Base-by-base conservation (phyloP, 1,140 invertebrate genomes). In the Hylyphantes graminicola region DNA sequence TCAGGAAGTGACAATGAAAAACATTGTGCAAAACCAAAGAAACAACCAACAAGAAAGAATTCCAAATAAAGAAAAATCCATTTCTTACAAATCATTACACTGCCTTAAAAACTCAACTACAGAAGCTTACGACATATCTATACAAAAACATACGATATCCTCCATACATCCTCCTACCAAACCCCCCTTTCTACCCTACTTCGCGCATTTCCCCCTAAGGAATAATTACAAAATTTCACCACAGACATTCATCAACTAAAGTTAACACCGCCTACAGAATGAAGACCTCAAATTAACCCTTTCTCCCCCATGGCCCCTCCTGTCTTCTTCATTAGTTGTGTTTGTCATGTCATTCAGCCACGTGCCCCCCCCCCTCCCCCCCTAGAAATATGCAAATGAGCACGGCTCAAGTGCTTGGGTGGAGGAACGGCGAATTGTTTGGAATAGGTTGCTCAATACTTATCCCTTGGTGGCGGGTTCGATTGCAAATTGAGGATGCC, bases 341-440 rank as follows among this genome's bases (percentile, higher is more conserved):
- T 81, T 81, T 81, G 57, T 55, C 54, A 48, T 81, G 57, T 51
- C 51, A 13, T 81, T 73, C 65, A 54, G 15, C 51, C 65, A 15
- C 50, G 59, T 35, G 15, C n/a, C 57, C 35, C 13, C n/a, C 15
- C 59, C 35, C 74, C 55, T n/a, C 74, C 55, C 57, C 35, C 74
- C 35, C 11, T 48, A 50, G 55, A 73, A 73, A 81, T 68, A 81
- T 81, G 79, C 67, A 81, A 73, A 81, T 81, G 68, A 81, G 68
- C n/a, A 21, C 10, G 7, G 35, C 21, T 72, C 21, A 65, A 81
- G 79, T 68, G 55, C 19, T 19, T 53, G 17, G 57, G 12, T 51
- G 17, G 55, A 19, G 35, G 53, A 50, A 74, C 50, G 51, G 48
- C 35, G 35, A 5, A 35, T 35, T 35, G 35, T 35, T 70, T 53